A percentile compares a stretch with the other conserved stretches of the same genome.
phyloP scores from a whole-genome alignment of 2,797 vertebrate genomes.

The Phataginus tetradactyla region DNA sequence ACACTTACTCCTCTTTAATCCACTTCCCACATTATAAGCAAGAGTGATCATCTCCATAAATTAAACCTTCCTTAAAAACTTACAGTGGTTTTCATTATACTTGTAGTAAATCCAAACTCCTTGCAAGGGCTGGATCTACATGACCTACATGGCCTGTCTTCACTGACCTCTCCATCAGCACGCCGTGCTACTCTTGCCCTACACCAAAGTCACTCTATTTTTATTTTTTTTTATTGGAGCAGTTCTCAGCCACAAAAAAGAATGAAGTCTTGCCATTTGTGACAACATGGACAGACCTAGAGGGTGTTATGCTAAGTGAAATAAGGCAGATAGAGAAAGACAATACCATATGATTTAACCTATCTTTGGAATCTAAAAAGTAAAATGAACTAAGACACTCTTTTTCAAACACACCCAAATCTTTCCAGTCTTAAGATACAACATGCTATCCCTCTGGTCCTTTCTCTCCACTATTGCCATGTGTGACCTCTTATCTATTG shows the following conservation, averaged over 20 bases:
- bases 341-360: too few species aligned
- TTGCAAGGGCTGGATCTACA: too few species aligned
- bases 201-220: neutral
- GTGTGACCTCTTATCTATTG: neutral
- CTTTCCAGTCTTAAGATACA: neutral
- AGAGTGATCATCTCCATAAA: neutral
- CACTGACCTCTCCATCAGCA: neutral
- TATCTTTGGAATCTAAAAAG: too few species aligned
- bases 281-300: too few species aligned
- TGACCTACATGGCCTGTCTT: neutral
- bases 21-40: neutral
- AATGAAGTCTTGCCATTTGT: too few species aligned
- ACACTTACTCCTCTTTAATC: neutral
- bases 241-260: too few species aligned
- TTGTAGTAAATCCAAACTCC: neutral
- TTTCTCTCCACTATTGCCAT: neutral
- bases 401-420: neutral
- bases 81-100: neutral
- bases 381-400: too few species aligned
- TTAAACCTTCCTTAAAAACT: neutral
- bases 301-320: too few species aligned
- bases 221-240: too few species aligned
- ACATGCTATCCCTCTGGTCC: neutral
- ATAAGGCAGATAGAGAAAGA: too few species aligned
- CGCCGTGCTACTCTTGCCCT: neutral